These are phyloP conservation scores for Sitta europaea DNA, from an alignment of 2,113 vertebrate genomes.

Conservation along the genomic window DNA sequence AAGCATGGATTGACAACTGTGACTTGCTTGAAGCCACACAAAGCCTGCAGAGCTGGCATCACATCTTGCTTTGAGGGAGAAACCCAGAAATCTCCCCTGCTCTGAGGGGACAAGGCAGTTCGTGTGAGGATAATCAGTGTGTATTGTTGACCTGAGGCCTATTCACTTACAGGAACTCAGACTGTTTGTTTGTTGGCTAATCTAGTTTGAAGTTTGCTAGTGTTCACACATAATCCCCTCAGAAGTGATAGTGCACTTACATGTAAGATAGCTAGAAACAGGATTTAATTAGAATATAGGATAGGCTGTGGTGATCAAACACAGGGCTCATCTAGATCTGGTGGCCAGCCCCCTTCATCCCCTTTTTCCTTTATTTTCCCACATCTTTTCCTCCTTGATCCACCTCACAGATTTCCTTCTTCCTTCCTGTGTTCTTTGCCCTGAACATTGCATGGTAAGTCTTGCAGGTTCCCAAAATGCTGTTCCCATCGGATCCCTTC, in stretches of 20 bases:
- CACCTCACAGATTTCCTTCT: background rate
- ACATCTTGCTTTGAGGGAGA: background rate
- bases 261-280: background rate
- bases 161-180: background rate
- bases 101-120: background rate
- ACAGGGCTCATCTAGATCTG: background rate
- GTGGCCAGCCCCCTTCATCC: background rate
- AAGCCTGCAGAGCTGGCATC: background rate
- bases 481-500: background rate
- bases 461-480: background rate
- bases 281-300: background rate
- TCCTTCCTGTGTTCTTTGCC: background rate
- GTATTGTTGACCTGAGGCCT: background rate
- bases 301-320: background rate
- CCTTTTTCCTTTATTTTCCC: background rate
- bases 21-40: background rate
- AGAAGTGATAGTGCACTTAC: background rate
- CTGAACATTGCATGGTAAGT: background rate
- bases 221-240: background rate
- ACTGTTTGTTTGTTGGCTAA: background rate
- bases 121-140: fast-evolving
- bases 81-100: background rate
- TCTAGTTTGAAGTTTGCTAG: background rate
- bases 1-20: background rate
- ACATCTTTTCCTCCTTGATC: background rate